Base-by-base conservation (phyloP, 2,888 invertebrate species). In the Dynastes grantii region DNA sequence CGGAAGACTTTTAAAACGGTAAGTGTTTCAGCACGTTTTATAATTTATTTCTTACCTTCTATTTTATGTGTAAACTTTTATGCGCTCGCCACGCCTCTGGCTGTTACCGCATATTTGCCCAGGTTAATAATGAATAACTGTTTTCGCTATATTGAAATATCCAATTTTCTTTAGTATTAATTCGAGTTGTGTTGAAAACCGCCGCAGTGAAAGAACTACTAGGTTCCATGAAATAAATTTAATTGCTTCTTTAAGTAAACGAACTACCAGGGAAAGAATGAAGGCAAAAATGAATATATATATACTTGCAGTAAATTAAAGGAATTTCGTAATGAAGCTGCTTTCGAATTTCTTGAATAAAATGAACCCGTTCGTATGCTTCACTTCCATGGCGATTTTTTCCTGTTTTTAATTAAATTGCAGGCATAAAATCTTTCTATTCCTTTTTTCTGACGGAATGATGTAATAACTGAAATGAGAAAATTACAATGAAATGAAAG, bases 291-390 rank as follows among this genome's bases (percentile, higher is more conserved):
- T 49, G 45, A 45, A 16, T 45, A 61, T 11, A 22, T 22, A 22
- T 22, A 32, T 37, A 68, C 49, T 22, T 68, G 22, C 29, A 49
- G 68, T 16, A 68, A 68, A 68, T 68, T 68, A 68, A 53, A 68
- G 22, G 68, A 68, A 51, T 27, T 51, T 51, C 13, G 1, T 68
- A 68, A 68, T 51, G 32, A 68, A 51, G 27, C 27, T 68, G 29
- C 68, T 40, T 51, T 68, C 6, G 68, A 51, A 49, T 68, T 51
- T 29, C 13, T 2, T 27, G 51, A 68, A 27, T 68, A 49, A 68
- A 29, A n/a, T 27, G 4, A 68, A 68, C n/a, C 1, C 27, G 5
- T 27, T n/a, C 27, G 29, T 32, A 8, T 63, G 27, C 32, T 63
- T 29, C 27, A 13, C 29, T 32, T 13, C 11, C 13, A 32, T 32